A percentile compares a stretch with the other conserved stretches of the same genome.
Conservation (phyloP, 2,797 vertebrate species). For the Naso thynnoides region DNA sequence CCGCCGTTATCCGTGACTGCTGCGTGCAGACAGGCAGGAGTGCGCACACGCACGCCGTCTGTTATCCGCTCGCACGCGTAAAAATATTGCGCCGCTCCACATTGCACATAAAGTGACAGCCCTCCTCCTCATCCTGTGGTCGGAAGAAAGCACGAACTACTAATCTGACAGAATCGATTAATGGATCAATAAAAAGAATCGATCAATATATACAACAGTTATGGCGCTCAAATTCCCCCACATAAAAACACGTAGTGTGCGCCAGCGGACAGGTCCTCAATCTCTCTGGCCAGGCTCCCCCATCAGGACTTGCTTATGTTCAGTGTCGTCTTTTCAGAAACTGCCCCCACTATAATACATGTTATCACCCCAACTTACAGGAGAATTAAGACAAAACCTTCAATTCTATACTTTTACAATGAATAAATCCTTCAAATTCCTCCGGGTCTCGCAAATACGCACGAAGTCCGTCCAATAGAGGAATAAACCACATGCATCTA, state of each 20-base stretch:
- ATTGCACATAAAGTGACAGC: constrained; percentile 54
- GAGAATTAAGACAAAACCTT: not conserved
- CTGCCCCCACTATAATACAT: too few relatives aligned
- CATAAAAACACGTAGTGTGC: constrained; percentile 41
- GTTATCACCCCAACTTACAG: not conserved
- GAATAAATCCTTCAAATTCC: not conserved
- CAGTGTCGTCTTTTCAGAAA: constrained; percentile 8
- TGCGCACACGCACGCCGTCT: constrained; percentile 62
- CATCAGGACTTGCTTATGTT: constrained; percentile 24
- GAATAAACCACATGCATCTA: constrained; percentile 27
- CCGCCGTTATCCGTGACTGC: constrained; percentile 32
- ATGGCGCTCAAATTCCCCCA: constrained; percentile 49
- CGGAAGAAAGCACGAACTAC: not conserved
- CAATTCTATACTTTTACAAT: constrained; percentile 15
- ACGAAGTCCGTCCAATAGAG: constrained; percentile 35
- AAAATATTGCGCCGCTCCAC: constrained; percentile 51
- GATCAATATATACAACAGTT: constrained; percentile 47
- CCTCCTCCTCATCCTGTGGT: constrained; percentile 9
- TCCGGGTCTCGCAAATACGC: constrained; percentile 55
- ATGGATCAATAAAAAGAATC: constrained; percentile 42
- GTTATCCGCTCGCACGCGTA: constrained; percentile 62
- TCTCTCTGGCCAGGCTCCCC: constrained; percentile 40
- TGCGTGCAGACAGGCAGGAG: constrained; percentile 53
- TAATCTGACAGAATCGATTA: constrained; percentile 40
- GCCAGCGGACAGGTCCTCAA: constrained; percentile 54